A percentile compares a stretch with the other conserved stretches of the same genome.
These are phyloP conservation scores for Scaptodrosophila latifasciaeformis DNA, from an alignment of 2,888 invertebrate genomes.

Conservation along the genomic window DNA sequence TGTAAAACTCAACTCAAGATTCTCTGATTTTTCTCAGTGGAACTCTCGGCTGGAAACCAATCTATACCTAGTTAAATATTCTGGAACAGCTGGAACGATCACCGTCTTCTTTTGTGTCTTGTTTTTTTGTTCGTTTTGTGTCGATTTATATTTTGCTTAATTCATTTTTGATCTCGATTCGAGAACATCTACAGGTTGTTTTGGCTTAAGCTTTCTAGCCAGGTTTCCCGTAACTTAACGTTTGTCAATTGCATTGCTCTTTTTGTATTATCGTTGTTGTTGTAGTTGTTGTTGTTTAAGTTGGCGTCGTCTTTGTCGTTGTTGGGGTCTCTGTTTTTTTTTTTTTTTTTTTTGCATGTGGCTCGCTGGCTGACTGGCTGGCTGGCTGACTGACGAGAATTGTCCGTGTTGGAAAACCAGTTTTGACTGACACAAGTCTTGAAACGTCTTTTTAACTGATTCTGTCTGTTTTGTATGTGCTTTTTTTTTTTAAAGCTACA, in stretches of 20 bases:
- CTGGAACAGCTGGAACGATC: too few relatives aligned
- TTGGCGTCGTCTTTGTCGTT: slow-evolving; percentile 15
- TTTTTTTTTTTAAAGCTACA: slow-evolving; percentile 49
- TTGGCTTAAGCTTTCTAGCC: too few relatives aligned
- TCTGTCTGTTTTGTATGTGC: slow-evolving; percentile 43
- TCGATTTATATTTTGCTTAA: too few relatives aligned
- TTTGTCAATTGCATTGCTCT: slow-evolving; percentile 52
- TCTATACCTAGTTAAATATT: too few relatives aligned
- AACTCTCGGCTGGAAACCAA: too few relatives aligned
- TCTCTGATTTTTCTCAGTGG: too few relatives aligned
- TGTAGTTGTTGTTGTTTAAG: slow-evolving; percentile 9
- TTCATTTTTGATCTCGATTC: too few relatives aligned
- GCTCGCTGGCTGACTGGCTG: too few relatives aligned
- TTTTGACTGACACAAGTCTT: slow-evolving; percentile 68
- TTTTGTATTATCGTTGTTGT: slow-evolving; percentile 14
- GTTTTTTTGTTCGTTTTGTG: too few relatives aligned
- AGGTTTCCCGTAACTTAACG: slow-evolving; percentile 44
- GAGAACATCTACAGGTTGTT: too few relatives aligned
- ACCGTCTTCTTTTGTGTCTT: too few relatives aligned
- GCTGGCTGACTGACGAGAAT: slow-evolving; percentile 46
- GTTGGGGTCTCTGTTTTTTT: slow-evolving; percentile 8
- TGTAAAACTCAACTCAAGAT: too few relatives aligned
- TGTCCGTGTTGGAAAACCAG: slow-evolving; percentile 64
- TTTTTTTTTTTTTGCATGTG: slow-evolving; percentile 53
- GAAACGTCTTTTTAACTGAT: slow-evolving; percentile 67